Conservation (phyloP, 2,797 vertebrate genomes). For the Tarsius wallacei region DNA sequence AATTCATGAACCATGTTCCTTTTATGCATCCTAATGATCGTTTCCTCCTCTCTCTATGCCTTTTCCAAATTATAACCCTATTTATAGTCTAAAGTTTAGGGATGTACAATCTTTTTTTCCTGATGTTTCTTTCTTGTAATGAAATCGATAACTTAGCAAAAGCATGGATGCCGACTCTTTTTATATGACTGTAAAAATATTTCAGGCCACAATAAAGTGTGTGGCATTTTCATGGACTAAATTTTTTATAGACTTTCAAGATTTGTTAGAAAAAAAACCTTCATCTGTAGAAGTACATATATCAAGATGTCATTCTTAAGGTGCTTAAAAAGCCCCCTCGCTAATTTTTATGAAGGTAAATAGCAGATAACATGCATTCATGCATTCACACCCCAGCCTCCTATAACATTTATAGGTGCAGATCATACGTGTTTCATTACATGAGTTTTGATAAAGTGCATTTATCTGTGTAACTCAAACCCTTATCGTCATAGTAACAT, state of each 20-base stretch:
- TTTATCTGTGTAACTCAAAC: background rate
- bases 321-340: background rate
- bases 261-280: constrained; percentile 57
- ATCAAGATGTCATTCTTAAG: constrained; percentile 3
- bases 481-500: background rate
- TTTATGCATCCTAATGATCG: constrained; percentile 56
- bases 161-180: constrained; percentile 27
- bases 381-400: background rate
- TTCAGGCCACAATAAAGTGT: constrained; percentile 22
- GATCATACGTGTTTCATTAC: background rate
- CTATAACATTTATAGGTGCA: background rate
- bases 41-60: background rate
- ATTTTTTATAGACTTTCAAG: constrained; percentile 64
- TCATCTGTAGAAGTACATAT: background rate
- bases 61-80: constrained; percentile 42
- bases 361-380: background rate
- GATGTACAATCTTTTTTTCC: background rate
- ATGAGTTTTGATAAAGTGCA: background rate
- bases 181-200: constrained; percentile 52
- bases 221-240: constrained; percentile 51
- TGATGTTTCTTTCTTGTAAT: constrained; percentile 59
- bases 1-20: constrained; percentile 51
- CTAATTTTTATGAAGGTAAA: constrained; percentile 33
- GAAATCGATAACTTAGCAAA: constrained; percentile 64
- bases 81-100: constrained; percentile 69